These are phyloP conservation scores for Pandemis corylana DNA, from an alignment of 2,888 invertebrate genomes.

Conservation along the genomic window DNA sequence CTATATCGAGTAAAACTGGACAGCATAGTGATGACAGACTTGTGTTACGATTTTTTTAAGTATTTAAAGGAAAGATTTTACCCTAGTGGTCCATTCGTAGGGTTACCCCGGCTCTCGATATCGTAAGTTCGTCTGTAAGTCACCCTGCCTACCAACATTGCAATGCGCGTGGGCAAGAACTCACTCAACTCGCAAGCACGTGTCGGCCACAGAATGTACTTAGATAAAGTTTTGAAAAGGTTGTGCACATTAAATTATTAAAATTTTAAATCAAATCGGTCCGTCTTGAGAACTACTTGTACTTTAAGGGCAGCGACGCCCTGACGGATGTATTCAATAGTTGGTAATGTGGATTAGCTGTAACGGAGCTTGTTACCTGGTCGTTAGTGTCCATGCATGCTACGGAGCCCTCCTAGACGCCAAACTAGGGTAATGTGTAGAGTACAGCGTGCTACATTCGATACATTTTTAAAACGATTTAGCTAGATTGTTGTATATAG, in stretches of 20 bases:
- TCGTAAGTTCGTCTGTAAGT: slow-evolving; percentile 9
- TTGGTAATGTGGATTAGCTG: slow-evolving; percentile 50
- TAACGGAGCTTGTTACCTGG: slow-evolving; percentile 70
- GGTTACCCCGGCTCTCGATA: slow-evolving; percentile 11
- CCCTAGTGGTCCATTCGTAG: slow-evolving; percentile 32
- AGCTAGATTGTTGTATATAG: slow-evolving; percentile 82
- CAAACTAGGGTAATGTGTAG: slow-evolving; percentile 74
- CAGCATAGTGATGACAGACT: slow-evolving; percentile 16
- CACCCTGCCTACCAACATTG: slow-evolving; percentile 26
- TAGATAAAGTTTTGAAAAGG: slow-evolving; percentile 74
- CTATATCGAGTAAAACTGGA: slow-evolving; percentile 19
- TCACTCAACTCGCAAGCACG: slow-evolving; percentile 31
- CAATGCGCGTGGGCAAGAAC: slow-evolving; percentile 39
- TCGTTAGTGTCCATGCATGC: slow-evolving; percentile 75
- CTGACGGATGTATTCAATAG: slow-evolving; percentile 27
- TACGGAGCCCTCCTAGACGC: slow-evolving; percentile 67
- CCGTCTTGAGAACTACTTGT: slow-evolving; percentile 58
- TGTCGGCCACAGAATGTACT: slow-evolving; percentile 42
- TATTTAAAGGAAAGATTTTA: slow-evolving; percentile 23
- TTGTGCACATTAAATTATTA: slow-evolving; percentile 82
- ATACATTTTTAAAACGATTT: slow-evolving; percentile 67
- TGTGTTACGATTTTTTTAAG: slow-evolving; percentile 27
- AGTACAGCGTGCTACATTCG: slow-evolving; percentile 65
- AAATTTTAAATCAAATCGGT: slow-evolving; percentile 71
- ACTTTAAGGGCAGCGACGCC: slow-evolving; percentile 22